Conservation (phyloP, 2,888 invertebrate genomes). For the Agrochola lychnidis region DNA sequence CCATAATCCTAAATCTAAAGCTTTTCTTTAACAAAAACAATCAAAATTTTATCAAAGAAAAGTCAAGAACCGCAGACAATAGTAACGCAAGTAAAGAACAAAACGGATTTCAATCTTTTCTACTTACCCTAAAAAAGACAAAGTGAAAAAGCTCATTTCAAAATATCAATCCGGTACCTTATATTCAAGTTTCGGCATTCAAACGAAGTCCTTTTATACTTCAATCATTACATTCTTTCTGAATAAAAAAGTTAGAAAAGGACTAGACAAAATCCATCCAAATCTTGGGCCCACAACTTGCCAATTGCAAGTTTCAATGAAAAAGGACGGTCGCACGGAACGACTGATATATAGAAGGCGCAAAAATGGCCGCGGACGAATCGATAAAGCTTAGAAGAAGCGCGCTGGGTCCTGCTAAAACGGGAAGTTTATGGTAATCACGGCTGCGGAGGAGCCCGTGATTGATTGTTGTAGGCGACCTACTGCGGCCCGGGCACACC, state of each 20-base stretch:
- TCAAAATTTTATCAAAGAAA: conserved; percentile 58
- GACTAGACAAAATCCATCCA: conserved; percentile 78
- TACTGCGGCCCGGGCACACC: conserved; percentile 72
- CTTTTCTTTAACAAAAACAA: conserved; percentile 57
- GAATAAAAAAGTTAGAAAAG: conserved; percentile 71
- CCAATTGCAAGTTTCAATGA: conserved; percentile 87
- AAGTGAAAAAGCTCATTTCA: conserved; percentile 62
- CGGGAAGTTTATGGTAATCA: conserved; percentile 90
- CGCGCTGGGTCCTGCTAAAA: conserved; percentile 86
- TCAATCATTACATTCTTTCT: conserved; percentile 67
- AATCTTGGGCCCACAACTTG: conserved; percentile 81
- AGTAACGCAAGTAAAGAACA: conserved; percentile 50
- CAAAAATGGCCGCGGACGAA: conserved; percentile 85
- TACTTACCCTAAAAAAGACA: conserved; percentile 53
- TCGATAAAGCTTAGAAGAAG: conserved; percentile 88
- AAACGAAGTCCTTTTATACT: conserved; percentile 59
- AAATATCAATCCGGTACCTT: conserved; percentile 63
- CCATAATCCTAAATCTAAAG: conserved; percentile 46
- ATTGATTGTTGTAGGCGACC: conserved; percentile 86
- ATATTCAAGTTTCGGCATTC: conserved; percentile 60
- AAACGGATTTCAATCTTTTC: conserved; percentile 57
- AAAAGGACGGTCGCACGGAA: conserved; percentile 82
- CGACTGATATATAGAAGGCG: conserved; percentile 83
- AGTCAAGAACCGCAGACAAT: conserved; percentile 57
- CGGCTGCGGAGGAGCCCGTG: conserved; percentile 84